These are phyloP conservation scores for Lepidothrix coronata DNA, from an alignment of 2,113 vertebrate genomes.

Conservation along the genomic window DNA sequence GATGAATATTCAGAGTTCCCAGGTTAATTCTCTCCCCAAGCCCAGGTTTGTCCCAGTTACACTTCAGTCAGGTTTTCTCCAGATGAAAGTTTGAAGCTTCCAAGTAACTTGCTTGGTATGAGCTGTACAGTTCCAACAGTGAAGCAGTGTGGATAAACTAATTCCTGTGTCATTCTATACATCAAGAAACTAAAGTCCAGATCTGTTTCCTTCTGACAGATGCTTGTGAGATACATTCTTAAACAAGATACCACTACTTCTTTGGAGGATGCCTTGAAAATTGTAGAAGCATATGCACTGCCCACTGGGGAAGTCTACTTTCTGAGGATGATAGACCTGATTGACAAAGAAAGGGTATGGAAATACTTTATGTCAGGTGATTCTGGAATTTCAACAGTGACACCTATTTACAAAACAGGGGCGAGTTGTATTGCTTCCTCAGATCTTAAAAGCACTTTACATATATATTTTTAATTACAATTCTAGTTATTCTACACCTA, in stretches of 20 bases:
- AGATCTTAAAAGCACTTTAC: not conserved
- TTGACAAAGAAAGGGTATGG: conserved; percentile 81
- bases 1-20: not conserved
- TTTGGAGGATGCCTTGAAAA: conserved; percentile 87
- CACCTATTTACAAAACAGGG: not conserved
- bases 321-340: conserved; percentile 82
- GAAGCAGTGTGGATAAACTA: not conserved
- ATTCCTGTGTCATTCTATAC: not conserved
- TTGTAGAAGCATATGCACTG: conserved; percentile 83
- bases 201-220: conserved; percentile 68
- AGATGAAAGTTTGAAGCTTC: not conserved
- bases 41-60: not conserved
- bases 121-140: not conserved
- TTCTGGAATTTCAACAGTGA: not conserved
- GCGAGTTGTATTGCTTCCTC: not conserved
- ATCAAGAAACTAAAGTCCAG: not conserved
- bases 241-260: conserved; percentile 85
- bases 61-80: not conserved
- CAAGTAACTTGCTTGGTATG: not conserved
- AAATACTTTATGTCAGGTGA: not conserved
- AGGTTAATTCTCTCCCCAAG: not conserved
- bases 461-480: not conserved
- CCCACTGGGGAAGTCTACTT: conserved; percentile 82
- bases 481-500: not conserved
- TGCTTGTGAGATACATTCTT: conserved; percentile 87